Percentiles rank a stretch among this genome's conserved stretches.
Conservation (phyloP, 2,888 invertebrate species). For the Harpalus rufipes region DNA sequence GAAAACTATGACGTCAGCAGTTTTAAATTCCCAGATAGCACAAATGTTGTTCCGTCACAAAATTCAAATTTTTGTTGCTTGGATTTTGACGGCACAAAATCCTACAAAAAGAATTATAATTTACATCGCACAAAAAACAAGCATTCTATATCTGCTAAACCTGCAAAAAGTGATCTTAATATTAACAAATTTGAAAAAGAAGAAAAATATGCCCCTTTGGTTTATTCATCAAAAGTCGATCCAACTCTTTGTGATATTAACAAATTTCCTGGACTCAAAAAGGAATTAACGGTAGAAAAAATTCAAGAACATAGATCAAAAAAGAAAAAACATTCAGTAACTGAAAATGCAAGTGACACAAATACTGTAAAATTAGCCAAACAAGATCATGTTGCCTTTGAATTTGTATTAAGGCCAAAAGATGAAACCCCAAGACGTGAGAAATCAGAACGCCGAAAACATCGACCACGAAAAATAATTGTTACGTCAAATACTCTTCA, state of each 20-base stretch:
- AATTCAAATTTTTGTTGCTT: conserved; percentile 43
- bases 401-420: conserved; percentile 36
- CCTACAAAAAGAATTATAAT: conserved; percentile 30
- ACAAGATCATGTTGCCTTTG: conserved; percentile 27
- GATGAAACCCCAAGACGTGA: conserved; percentile 8
- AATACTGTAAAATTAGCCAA: conserved; percentile 13
- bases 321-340: conserved; percentile 3
- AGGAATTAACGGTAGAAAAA: neutral
- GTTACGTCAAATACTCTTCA: conserved; percentile 61
- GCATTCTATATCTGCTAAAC: conserved; percentile 4
- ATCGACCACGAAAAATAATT: conserved; percentile 50
- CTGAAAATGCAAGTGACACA: conserved; percentile 16
- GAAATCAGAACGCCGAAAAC: conserved; percentile 18
- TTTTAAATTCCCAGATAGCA: conserved; percentile 53
- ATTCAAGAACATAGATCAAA: neutral
- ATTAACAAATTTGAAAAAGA: neutral
- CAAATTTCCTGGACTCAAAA: conserved; percentile 22
- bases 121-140: conserved; percentile 10
- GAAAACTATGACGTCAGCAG: conserved; percentile 52
- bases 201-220: neutral
- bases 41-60: neutral
- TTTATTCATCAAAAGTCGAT: neutral
- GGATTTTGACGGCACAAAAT: conserved; percentile 43
- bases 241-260: neutral
- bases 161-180: conserved; percentile 50